A percentile compares a stretch with the other conserved stretches of the same genome.
Conservation (phyloP, 2,113 vertebrate genomes). For the Ascaphus truei region DNA sequence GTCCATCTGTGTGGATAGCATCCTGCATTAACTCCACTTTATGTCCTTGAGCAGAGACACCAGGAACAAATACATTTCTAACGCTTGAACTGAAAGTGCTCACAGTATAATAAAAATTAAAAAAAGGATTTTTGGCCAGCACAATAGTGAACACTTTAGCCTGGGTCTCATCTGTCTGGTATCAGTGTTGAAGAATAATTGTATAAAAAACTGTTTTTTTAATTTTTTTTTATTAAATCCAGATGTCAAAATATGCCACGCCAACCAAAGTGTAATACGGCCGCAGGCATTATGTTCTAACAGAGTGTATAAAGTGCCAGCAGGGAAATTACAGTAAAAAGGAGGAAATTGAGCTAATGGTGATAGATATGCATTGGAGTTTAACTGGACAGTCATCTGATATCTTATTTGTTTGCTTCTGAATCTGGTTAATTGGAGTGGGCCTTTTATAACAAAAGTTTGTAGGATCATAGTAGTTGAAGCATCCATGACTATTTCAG, state of each 20-base stretch:
- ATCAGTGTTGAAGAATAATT: slow-evolving; percentile 4
- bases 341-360: neutral
- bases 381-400: neutral
- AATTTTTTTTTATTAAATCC: slow-evolving; percentile 15
- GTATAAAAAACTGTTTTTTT: slow-evolving; percentile 2
- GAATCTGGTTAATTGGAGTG: too few species aligned
- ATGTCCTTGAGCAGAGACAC: slow-evolving; percentile 12
- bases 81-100: slow-evolving; percentile 24
- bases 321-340: neutral
- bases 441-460: too few species aligned
- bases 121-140: slow-evolving; percentile 8
- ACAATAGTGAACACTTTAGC: slow-evolving; percentile 10
- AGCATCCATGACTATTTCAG: too few species aligned
- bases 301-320: neutral
- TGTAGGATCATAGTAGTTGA: too few species aligned
- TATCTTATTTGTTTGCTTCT: neutral
- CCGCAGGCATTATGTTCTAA: neutral
- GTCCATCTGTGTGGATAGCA: slow-evolving; percentile 22
- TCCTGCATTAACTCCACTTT: slow-evolving; percentile 2
- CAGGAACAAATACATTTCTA: slow-evolving; percentile 19
- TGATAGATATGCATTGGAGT: neutral
- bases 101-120: slow-evolving; percentile 8
- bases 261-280: neutral
- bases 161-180: slow-evolving; percentile 16
- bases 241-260: slow-evolving; percentile 18